phyloP scores from a whole-genome alignment of 2,797 vertebrate species.

The Chromis chromis region DNA sequence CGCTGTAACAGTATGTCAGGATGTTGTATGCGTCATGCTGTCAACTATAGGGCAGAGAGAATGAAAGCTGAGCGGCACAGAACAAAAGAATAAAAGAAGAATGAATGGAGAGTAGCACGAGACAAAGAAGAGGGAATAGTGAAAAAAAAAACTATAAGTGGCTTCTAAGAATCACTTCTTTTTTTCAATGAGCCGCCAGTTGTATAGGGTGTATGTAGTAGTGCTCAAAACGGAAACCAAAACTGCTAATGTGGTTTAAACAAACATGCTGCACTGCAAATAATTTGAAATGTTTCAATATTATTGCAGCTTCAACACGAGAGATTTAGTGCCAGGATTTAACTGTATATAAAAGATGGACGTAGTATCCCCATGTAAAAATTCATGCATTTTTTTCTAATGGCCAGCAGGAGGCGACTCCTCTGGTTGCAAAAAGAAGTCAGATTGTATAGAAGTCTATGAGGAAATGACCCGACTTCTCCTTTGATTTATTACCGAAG shows the following conservation, averaged over 20 bases:
- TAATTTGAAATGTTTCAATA: too few species aligned
- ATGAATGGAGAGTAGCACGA: background rate
- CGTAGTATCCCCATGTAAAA: too few species aligned
- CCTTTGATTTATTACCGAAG: too few species aligned
- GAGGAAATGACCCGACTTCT: too few species aligned
- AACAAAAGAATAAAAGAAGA: background rate
- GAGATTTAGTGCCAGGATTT: too few species aligned
- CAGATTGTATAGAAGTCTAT: too few species aligned
- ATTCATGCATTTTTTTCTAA: too few species aligned
- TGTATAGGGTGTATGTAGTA: background rate
- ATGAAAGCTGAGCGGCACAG: background rate
- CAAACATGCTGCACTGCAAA: background rate
- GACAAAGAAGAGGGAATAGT: background rate
- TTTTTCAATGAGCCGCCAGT: background rate
- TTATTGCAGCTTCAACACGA: too few species aligned
- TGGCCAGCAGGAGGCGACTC: too few species aligned
- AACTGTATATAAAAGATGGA: too few species aligned
- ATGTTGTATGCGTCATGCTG: constrained; percentile 18
- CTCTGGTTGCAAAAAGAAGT: too few species aligned
- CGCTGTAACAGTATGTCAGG: background rate
- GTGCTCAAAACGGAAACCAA: background rate
- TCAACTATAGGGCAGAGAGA: constrained; percentile 5
- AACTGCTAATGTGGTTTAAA: too few species aligned
- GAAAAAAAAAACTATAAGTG: background rate
- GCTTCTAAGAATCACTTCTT: background rate